Evolutionary conservation across 1,140 invertebrate species (phyloP), one percentile per base, ranked within the genome.

Genomic region (Maniola jurtina): DNA sequence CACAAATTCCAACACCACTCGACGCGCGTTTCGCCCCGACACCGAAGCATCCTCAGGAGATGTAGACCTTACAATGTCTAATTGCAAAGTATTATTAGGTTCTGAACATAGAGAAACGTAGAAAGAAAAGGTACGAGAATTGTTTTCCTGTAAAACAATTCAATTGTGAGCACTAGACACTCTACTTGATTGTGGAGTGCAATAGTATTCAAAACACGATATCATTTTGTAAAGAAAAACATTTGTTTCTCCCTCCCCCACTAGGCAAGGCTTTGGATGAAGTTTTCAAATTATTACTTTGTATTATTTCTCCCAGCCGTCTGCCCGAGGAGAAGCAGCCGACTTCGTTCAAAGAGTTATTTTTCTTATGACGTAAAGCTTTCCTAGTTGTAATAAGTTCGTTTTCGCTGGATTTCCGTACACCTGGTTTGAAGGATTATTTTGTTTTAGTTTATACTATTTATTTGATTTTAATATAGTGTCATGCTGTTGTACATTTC

Each of bases 231-330:
- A 52, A 52, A 11, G 0, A 25, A 52, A 52, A 16, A 52, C 15
- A 7, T 6, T 52, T 4, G 1, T 7, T 52, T 16, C 13, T 11
- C 42, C 9, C 38, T 38, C 7, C 38, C 38, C 0, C 13, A 25
- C 48, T 16, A 52, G 16, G 13, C 8, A 52, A 15, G 48, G 6
- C 48, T 52, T 52, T 11, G 48, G 7, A 6, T 48, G 45, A 25
- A 52, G 48, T 52, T 52, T 52, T 52, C 10, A 52, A 52, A 25
- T 52, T 52, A 52, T 52, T 52, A 25, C 48, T 52, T 52, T 52
- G 48, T 25, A 52, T 52, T 52, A 52, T 52, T 16, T 52, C 25
- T 52, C 15, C 48, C 15, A 25, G 25, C 25, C 8, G 14, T 15
- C 48, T 25, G 48, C 48, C 16, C 48, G 48, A 16, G 48, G 16